Evolutionary conservation across 2,888 invertebrate species (phyloP).

Genomic region (Coenonympha glycerion): DNA sequence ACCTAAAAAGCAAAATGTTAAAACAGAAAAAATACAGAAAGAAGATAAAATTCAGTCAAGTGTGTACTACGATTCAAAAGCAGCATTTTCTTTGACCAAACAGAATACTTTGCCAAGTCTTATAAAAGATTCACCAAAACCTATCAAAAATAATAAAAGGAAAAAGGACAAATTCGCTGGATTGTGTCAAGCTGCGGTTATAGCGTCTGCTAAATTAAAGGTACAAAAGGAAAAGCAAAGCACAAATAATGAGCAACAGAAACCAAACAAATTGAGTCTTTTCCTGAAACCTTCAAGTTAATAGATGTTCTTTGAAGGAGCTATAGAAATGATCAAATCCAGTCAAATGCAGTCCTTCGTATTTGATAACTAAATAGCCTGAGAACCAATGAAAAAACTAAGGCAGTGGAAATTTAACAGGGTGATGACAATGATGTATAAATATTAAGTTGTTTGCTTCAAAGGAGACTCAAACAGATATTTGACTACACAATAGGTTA

Average conservation of each 20-base stretch:
- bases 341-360: no score
- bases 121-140: conserved; percentile 42
- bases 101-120: conserved; percentile 39
- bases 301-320: conserved; percentile 35
- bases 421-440: no score
- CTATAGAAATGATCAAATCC: no score
- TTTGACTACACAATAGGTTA: no score
- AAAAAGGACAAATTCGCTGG: conserved; percentile 69
- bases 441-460: no score
- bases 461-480: no score
- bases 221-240: conserved; percentile 39
- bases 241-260: no score
- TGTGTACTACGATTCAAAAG: conserved; percentile 54
- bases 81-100: conserved; percentile 57
- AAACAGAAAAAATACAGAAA: conserved; percentile 11
- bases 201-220: conserved; percentile 57
- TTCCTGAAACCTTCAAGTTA: conserved; percentile 49
- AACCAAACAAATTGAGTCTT: conserved; percentile 53
- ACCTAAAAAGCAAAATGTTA: conserved; percentile 1
- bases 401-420: no score
- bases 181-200: conserved; percentile 58
- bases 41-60: conserved; percentile 31
- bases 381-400: no score
- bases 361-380: no score
- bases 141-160: conserved; percentile 62